Evolutionary conservation across 2,888 invertebrate genomes (phyloP).

Genomic region (Rhogogaster chlorosoma): DNA sequence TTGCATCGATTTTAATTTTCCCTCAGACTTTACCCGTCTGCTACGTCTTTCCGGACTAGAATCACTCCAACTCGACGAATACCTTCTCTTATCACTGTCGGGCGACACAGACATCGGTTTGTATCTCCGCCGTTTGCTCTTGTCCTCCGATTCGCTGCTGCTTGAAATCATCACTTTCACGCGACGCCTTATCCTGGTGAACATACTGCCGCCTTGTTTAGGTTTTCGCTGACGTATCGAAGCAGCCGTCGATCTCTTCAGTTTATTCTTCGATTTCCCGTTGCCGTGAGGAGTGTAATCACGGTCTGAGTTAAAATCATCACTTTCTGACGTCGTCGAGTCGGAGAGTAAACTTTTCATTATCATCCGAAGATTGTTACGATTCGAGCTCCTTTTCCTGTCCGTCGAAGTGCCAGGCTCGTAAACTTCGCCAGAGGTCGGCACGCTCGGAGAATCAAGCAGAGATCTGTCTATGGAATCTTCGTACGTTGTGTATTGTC

Average conservation of each 20-base stretch:
- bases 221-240: neutral
- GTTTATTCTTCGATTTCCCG: conserved; percentile 11
- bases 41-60: conserved; percentile 56
- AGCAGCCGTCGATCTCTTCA: conserved; percentile 4
- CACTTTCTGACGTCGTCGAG: conserved; percentile 50
- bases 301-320: conserved; percentile 62
- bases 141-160: conserved; percentile 42
- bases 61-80: conserved; percentile 58
- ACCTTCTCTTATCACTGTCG: conserved; percentile 53
- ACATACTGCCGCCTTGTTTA: neutral
- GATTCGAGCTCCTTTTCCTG: conserved; percentile 32
- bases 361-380: conserved; percentile 46
- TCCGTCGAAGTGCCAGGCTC: conserved; percentile 39
- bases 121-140: neutral
- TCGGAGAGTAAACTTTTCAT: conserved; percentile 50
- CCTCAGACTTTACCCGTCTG: conserved; percentile 16
- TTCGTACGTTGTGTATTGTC: neutral
- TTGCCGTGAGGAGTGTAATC: conserved; percentile 58
- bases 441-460: conserved; percentile 42
- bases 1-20: conserved; percentile 18
- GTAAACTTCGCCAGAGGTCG: conserved; percentile 35
- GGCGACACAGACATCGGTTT: conserved; percentile 5
- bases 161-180: conserved; percentile 42
- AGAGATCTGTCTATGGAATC: conserved; percentile 11
- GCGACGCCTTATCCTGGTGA: neutral